Conservation (phyloP, 2,797 vertebrate species). For the Anas flavirostris region DNA sequence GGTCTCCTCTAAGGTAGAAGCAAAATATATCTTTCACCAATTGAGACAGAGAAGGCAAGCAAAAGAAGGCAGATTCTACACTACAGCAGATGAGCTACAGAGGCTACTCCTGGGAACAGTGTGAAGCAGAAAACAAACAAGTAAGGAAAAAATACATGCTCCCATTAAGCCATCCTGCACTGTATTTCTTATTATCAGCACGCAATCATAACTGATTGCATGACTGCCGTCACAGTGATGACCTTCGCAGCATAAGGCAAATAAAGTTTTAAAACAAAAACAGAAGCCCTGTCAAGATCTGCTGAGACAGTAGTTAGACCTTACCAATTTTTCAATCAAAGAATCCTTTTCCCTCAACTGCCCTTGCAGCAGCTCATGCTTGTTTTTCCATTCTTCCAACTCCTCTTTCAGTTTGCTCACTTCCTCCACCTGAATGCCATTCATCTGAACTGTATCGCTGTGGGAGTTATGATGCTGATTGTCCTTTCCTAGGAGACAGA, state of each 20-base stretch:
- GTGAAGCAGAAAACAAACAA: background rate
- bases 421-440: slow-evolving; percentile 92
- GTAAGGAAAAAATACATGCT: background rate
- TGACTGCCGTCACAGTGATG: background rate
- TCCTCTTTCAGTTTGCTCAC: slow-evolving; percentile 86
- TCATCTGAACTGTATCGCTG: slow-evolving; percentile 84
- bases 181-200: fast-evolving
- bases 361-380: slow-evolving; percentile 84
- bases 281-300: background rate
- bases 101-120: fast-evolving
- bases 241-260: background rate
- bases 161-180: background rate
- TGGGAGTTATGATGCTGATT: slow-evolving; percentile 81
- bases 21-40: background rate
- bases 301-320: background rate
- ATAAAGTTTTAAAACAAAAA: fast-evolving
- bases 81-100: background rate
- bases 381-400: slow-evolving; percentile 87
- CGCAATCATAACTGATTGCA: fast-evolving
- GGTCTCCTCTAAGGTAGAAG: background rate
- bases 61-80: background rate
- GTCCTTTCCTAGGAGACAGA: slow-evolving; percentile 86
- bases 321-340: slow-evolving; percentile 87
- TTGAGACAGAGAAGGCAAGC: fast-evolving
- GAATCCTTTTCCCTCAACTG: slow-evolving; percentile 89